Conservation (phyloP, 2,113 vertebrate species). For the Etheostoma cragini region DNA sequence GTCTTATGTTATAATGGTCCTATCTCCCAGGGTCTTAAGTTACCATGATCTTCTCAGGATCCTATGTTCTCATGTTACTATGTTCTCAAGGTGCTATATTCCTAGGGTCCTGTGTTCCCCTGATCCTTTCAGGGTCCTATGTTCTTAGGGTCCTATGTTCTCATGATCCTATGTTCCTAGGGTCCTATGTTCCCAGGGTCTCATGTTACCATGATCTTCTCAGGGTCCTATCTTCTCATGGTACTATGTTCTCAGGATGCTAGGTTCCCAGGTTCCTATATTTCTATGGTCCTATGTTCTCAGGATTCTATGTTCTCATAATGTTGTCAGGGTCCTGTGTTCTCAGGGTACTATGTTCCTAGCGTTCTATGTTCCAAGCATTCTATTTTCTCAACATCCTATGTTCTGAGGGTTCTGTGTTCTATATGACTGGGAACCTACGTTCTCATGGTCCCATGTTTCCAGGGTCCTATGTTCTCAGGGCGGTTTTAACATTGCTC, state of each 20-base stretch:
- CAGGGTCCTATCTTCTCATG: not conserved
- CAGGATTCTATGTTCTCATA: no score
- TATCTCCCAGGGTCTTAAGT: not conserved
- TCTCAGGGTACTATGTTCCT: no score
- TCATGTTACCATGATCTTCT: not conserved
- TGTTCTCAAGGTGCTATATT: not conserved
- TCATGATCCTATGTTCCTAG: not conserved
- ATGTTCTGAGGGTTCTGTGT: no score
- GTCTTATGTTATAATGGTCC: not conserved
- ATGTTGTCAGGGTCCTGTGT: no score
- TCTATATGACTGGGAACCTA: no score
- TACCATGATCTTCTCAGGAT: not conserved
- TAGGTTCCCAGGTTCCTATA: no score
- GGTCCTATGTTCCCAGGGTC: not conserved
- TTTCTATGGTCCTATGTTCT: no score
- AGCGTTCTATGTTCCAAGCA: no score
- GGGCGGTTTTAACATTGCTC: no score
- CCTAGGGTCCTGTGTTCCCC: not conserved
- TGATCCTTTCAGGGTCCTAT: not conserved
- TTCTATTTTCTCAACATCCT: accelerated
- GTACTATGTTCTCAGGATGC: no score
- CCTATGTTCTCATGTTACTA: not conserved
- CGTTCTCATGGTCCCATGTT: no score
- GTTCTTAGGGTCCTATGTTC: not conserved
- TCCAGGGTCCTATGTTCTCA: no score